phyloP scores from a whole-genome alignment of 2,113 vertebrate genomes.

The Alligator sinensis region DNA sequence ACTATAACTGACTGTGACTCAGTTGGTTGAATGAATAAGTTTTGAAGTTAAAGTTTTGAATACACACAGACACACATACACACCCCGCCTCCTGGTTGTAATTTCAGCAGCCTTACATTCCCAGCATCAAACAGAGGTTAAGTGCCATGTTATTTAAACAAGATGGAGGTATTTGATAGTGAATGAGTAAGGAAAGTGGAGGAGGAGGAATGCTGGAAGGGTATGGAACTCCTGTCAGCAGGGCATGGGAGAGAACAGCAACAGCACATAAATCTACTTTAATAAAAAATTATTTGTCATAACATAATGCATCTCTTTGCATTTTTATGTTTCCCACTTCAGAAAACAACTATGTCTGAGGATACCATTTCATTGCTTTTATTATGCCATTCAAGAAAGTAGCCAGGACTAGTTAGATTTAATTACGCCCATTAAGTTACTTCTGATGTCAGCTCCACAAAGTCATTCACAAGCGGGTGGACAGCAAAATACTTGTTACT shows the following conservation, averaged over 20 bases:
- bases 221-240: neutral
- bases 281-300: slow-evolving; percentile 43
- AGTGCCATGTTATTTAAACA: slow-evolving; percentile 72
- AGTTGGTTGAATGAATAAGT: neutral
- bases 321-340: slow-evolving; percentile 60
- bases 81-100: slow-evolving; percentile 38
- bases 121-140: slow-evolving; percentile 71
- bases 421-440: slow-evolving; percentile 64
- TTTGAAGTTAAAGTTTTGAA: neutral
- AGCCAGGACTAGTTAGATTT: slow-evolving; percentile 57
- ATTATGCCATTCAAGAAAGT: slow-evolving; percentile 65
- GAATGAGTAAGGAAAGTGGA: slow-evolving; percentile 34
- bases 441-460: slow-evolving; percentile 63
- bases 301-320: slow-evolving; percentile 31
- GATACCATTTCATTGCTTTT: slow-evolving; percentile 63
- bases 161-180: slow-evolving; percentile 72
- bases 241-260: neutral
- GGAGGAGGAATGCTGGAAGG: slow-evolving; percentile 24
- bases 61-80: neutral
- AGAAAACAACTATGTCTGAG: slow-evolving; percentile 43
- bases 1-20: neutral
- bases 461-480: slow-evolving; percentile 37
- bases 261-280: slow-evolving; percentile 16
- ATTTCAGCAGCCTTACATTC: slow-evolving; percentile 63
- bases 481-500: slow-evolving; percentile 52